Evolutionary conservation across 2,797 vertebrate genomes (phyloP).

Genomic region (Bovichtus variegatus): DNA sequence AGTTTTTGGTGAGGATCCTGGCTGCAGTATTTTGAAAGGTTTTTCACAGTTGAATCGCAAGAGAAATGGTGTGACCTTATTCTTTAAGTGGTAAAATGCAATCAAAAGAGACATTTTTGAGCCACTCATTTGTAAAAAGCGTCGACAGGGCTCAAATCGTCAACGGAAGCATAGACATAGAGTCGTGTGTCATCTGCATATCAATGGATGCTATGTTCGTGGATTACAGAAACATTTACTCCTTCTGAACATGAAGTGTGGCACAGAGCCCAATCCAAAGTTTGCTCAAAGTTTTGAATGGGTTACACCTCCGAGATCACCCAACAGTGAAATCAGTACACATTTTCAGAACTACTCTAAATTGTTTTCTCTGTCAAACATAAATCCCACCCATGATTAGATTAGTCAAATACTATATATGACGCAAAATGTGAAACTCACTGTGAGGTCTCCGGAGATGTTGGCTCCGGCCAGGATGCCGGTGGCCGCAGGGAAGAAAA

Average conservation of each 20-base stretch:
- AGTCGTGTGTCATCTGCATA: not conserved
- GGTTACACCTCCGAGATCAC: not conserved
- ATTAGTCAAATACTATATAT: not conserved
- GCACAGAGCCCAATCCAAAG: not conserved
- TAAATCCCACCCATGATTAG: not conserved
- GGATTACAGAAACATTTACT: not conserved
- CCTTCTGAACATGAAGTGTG: not conserved
- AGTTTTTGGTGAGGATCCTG: too few relatives aligned
- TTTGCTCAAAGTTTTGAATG: not conserved
- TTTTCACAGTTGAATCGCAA: too few relatives aligned
- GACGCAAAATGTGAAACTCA: conserved; percentile 69
- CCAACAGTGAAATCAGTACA: too few relatives aligned
- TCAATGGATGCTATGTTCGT: not conserved
- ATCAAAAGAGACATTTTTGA: not conserved
- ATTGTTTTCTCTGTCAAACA: too few relatives aligned
- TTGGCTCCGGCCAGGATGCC: conserved; percentile 98
- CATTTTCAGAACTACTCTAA: too few relatives aligned
- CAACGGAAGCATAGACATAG: not conserved
- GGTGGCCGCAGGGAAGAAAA: conserved; percentile 98
- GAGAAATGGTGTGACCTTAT: not conserved
- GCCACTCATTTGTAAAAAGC: not conserved
- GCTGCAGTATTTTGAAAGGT: too few relatives aligned
- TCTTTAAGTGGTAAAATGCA: not conserved
- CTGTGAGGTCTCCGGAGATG: conserved; percentile 97
- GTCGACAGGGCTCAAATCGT: not conserved